Base-by-base conservation (phyloP, 2,888 invertebrate genomes). In the Enchytraeus crypticus region DNA sequence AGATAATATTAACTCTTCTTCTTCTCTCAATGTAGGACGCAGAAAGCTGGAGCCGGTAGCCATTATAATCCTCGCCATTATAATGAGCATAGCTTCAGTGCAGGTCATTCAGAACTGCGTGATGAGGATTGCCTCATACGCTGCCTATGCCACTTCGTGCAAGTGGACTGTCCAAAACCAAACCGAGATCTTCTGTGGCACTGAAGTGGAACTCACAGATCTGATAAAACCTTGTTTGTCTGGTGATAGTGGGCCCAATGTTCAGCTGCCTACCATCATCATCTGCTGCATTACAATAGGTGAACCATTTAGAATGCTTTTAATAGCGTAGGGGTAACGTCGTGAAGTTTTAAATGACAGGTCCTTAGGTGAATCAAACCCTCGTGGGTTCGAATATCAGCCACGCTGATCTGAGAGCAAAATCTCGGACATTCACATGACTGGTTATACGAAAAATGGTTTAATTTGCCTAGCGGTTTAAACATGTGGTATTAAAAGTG, bases 51-150 rank as follows among this genome's bases (percentile, higher is more conserved):
- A 78, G 63, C 78, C 78, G 1, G 63, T 78, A 21, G 71, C 77
- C 23, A 65, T 77, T 61, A 71, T 79, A 43, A 69, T 78, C 38
- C 74, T 78, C 45, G 72, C 73, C 54, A 75, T 77, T n/a, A 71
- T 78, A 23, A 78, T 78, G 78, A 77, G 74, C 43, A 73, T 77
- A 49, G 77, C 78, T 1, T 73, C 72, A 54, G 66, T 78, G 3
- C 76, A 77, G 63, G 63, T 68, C 53, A 65, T 80, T 26, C 72
- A 75, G 18, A 75, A 77, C 63, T 74, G 79, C 18, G 64, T 78
- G 2, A 69, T 73, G 55, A 74, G 72, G 34, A 77, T 79, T 14
- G 57, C 74, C 18, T 61, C 57, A 5, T 68, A 56, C 8, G 51
- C 29, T 43, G 45, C 30, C 56, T 60, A 60, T 23, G 55, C 58